Evolutionary conservation across 2,113 vertebrate genomes (phyloP).

Genomic region (Cyprinodon brontotheroides): DNA sequence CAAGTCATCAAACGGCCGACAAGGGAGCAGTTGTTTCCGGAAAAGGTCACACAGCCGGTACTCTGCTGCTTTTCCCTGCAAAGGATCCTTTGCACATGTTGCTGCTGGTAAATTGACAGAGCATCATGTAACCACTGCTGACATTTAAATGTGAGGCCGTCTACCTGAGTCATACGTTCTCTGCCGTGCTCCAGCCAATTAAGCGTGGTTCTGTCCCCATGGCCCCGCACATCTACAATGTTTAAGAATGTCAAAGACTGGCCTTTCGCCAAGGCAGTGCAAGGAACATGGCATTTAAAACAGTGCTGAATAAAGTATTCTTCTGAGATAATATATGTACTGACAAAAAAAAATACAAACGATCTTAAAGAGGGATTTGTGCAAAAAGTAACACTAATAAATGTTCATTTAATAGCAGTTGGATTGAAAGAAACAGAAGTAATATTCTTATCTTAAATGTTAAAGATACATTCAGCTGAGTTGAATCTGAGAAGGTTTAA

Average conservation of each 20-base stretch:
- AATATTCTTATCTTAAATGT: too few species aligned
- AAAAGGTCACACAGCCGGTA: conserved; percentile 58
- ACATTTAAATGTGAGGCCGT: conserved; percentile 73
- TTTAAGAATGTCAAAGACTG: conserved; percentile 66
- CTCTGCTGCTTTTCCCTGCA: conserved; percentile 15
- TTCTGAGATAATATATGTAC: conserved; percentile 21
- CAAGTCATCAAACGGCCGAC: conserved; percentile 15
- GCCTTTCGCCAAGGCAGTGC: conserved; percentile 52
- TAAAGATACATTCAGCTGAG: too few species aligned
- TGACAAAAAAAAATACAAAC: conserved; percentile 10
- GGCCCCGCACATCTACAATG: conserved; percentile 36
- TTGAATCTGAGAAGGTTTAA: too few species aligned
- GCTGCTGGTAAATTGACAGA: conserved; percentile 44
- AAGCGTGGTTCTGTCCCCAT: conserved; percentile 37
- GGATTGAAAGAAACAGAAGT: background rate
- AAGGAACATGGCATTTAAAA: conserved; percentile 72
- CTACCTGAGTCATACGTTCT: conserved; percentile 52
- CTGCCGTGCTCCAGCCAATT: conserved; percentile 62
- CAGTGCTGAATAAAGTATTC: conserved; percentile 37
- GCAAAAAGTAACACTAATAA: background rate
- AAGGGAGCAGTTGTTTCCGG: conserved; percentile 28
- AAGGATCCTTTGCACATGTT: conserved; percentile 24
- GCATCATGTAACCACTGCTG: conserved; percentile 50
- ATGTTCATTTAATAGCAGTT: too few species aligned
- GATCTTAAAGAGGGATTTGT: conserved; percentile 8